These are phyloP conservation scores for Orchesella flavescens DNA, from an alignment of 2,888 invertebrate genomes.

Conservation along the genomic window DNA sequence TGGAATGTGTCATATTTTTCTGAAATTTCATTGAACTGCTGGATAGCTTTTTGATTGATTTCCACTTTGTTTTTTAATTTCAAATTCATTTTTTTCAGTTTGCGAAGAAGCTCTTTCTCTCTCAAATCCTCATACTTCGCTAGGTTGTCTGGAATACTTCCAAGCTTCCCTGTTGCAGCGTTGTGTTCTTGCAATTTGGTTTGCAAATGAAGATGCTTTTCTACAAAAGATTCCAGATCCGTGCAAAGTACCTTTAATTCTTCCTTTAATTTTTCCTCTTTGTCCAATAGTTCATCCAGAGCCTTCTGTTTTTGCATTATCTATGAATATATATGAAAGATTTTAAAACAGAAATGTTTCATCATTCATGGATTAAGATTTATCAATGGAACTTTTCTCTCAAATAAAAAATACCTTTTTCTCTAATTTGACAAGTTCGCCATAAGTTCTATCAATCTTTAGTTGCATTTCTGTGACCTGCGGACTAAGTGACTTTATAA, in stretches of 20 bases:
- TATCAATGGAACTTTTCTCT: no score
- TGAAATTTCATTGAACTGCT: constrained; percentile 48
- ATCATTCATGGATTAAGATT: no score
- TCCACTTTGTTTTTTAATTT: constrained; percentile 36
- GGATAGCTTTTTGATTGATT: constrained; percentile 59
- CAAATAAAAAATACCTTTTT: not conserved
- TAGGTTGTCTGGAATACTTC: constrained; percentile 32
- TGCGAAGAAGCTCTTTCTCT: constrained; percentile 14
- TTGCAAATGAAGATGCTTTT: not conserved
- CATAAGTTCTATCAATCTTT: not conserved
- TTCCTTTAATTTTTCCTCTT: not conserved
- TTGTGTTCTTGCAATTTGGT: constrained; percentile 21
- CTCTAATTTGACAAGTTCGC: not conserved
- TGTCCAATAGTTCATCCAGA: not conserved
- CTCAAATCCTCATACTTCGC: not conserved
- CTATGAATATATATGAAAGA: no score
- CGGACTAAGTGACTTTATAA: not conserved
- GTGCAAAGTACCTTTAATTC: not conserved
- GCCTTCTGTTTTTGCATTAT: constrained; percentile 14
- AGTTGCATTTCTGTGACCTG: not conserved
- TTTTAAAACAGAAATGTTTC: no score
- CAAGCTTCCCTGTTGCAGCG: not conserved
- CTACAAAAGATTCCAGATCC: constrained; percentile 26
- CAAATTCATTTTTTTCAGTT: constrained; percentile 71
- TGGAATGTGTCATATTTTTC: constrained; percentile 25